A percentile compares a stretch with the other conserved stretches of the same genome.
Conservation (phyloP, 2,888 invertebrate genomes). For the Acanthosepion pharaonis region DNA sequence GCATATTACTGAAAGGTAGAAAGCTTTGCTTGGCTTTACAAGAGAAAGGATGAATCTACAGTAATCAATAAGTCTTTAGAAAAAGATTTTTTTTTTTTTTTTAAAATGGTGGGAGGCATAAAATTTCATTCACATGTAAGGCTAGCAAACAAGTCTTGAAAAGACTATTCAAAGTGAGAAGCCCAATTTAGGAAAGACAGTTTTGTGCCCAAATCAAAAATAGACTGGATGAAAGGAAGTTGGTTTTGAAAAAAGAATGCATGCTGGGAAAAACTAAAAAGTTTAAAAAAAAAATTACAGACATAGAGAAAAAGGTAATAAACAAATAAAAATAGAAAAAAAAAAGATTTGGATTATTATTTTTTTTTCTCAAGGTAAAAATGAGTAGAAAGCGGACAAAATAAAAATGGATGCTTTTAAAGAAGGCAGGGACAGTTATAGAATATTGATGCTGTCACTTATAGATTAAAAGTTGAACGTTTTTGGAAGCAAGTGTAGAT, state of each 20-base stretch:
- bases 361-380: background rate
- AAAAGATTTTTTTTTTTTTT: background rate
- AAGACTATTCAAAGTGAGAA: background rate
- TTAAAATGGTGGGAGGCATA: background rate
- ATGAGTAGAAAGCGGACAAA: background rate
- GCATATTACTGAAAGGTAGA: background rate
- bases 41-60: background rate
- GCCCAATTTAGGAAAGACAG: background rate
- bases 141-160: background rate
- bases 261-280: background rate
- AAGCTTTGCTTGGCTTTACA: background rate
- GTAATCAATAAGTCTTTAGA: background rate
- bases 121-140: background rate
- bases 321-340: background rate
- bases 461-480: background rate
- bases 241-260: background rate
- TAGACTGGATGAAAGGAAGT: conserved; percentile 21
- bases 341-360: background rate
- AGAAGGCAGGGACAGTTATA: background rate
- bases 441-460: background rate
- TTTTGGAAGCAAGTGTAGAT: background rate
- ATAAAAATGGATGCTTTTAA: background rate
- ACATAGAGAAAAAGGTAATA: background rate
- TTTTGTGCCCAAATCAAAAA: conserved; percentile 1
- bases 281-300: background rate